phyloP scores from a whole-genome alignment of 2,888 invertebrate species.

The Chromoteleia sp. region DNA sequence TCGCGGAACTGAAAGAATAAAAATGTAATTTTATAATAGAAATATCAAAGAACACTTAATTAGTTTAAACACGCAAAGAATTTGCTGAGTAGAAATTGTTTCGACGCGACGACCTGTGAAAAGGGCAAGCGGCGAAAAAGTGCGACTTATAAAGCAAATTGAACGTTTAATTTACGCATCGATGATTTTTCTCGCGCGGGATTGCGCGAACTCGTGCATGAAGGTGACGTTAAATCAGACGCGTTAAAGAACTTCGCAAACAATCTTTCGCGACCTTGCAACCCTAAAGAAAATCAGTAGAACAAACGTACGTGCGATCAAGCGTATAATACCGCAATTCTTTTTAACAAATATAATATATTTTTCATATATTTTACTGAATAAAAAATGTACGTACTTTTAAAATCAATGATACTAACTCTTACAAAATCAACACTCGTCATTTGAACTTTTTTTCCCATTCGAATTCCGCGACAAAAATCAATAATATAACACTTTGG shows the following conservation, averaged over 20 bases:
- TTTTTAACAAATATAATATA: too few species aligned
- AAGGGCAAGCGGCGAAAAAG: constrained; percentile 17
- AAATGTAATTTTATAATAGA: constrained; percentile 42
- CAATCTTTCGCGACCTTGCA: not conserved
- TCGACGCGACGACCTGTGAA: constrained; percentile 6
- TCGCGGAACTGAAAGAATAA: constrained; percentile 6
- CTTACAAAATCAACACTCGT: too few species aligned
- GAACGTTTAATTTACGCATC: constrained; percentile 31
- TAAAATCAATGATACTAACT: too few species aligned
- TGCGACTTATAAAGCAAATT: constrained; percentile 34
- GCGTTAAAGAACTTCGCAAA: constrained; percentile 8
- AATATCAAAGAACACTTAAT: constrained; percentile 51
- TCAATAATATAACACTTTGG: too few species aligned
- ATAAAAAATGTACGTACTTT: too few species aligned
- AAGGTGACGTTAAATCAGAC: constrained; percentile 16
- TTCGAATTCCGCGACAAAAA: too few species aligned
- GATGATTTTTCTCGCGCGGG: constrained; percentile 10
- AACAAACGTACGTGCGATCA: constrained; percentile 5
- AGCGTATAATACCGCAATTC: not conserved
- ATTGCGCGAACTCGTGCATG: constrained; percentile 12
- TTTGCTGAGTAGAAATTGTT: constrained; percentile 27
- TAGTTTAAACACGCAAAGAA: constrained; percentile 39
- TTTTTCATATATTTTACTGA: too few species aligned
- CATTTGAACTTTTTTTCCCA: too few species aligned
- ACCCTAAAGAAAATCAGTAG: constrained; percentile 13